A percentile compares a stretch with the other conserved stretches of the same genome.
Conservation (phyloP, 2,113 vertebrate species). For the Sciurus niger region DNA sequence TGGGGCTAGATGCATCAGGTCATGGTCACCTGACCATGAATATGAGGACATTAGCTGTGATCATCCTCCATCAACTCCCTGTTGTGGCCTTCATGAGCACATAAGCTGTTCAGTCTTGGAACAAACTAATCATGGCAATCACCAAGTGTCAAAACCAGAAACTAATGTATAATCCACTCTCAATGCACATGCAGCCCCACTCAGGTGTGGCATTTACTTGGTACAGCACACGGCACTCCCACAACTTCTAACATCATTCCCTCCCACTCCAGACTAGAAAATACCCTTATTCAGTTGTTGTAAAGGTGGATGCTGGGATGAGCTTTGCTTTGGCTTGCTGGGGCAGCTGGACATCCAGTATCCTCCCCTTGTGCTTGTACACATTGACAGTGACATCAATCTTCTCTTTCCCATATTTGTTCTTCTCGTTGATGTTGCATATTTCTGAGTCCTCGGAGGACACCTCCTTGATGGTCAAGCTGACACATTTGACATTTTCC, state of each 20-base stretch:
- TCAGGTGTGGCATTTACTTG: neutral
- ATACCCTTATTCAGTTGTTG: neutral
- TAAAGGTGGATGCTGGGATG: slow-evolving; percentile 90
- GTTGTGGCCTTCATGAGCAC: neutral
- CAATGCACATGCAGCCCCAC: neutral
- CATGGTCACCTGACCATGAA: neutral
- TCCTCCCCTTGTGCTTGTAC: slow-evolving; percentile 95
- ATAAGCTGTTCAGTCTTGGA: fast-evolving
- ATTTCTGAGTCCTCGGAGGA: slow-evolving; percentile 96
- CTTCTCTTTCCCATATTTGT: slow-evolving; percentile 97
- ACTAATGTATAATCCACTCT: fast-evolving
- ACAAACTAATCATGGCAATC: neutral
- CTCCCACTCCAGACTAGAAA: neutral
- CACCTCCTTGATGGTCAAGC: slow-evolving; percentile 96
- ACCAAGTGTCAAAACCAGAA: neutral
- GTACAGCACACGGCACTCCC: neutral
- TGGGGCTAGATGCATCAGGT: neutral
- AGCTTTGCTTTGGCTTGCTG: slow-evolving; percentile 92
- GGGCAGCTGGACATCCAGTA: slow-evolving; percentile 92
- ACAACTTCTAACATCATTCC: slow-evolving; percentile 68
- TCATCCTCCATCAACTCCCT: neutral
- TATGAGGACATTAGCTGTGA: fast-evolving
- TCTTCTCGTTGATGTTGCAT: slow-evolving; percentile 97
- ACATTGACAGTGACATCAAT: slow-evolving; percentile 97
- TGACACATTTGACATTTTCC: slow-evolving; percentile 95